Evolutionary conservation across 2,113 vertebrate species (phyloP), one percentile per base, ranked within the genome.

Genomic region (Tylochromis polylepis): DNA sequence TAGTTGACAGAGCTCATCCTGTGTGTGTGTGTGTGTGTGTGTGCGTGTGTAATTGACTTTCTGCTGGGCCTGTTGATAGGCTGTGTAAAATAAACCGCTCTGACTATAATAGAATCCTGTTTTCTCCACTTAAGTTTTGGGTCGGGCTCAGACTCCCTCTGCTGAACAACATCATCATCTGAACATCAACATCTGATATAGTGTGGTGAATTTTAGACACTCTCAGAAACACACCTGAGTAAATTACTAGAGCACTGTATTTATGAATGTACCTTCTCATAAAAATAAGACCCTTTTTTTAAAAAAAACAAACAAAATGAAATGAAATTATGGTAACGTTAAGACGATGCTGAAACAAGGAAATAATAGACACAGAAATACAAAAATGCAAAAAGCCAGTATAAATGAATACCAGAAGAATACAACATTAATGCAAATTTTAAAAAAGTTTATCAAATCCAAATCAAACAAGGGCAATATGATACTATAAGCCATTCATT

Each of bases 61-160:
- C 80, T 90, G 91, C 88, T 79, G 82, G 84, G 80, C 84, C 81
- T 67, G 82, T 87, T 82, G 89, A 90, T 51, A 82, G 86, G 34
- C 90, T 59, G 72, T 94, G 93, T 92, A 95, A 94, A 94, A 93
- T 90, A 91, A 91, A 89, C 93, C 91, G 8, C 81, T 49, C 31
- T 3, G 84, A 80, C 70, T 75, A 87, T 87, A 83, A 82, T 82
- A 83, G 51, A 93, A 88, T 82, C 84, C 82, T 53, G 29, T 90
- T 90, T 89, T 92, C 41, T 81, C 59, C 58, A n/a, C 82, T 86
- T 8, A 83, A 80, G 84, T 86, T 87, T 87, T 75, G 38, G 82
- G 16, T 79, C 2, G 87, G 84, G 87, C 84, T 18, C 58, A 43
- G 81, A 29, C 83, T 81, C 84, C 3, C n/a, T 89, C 60, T 82